Conservation (phyloP, 2,113 vertebrate genomes). For the Helogale parvula region DNA sequence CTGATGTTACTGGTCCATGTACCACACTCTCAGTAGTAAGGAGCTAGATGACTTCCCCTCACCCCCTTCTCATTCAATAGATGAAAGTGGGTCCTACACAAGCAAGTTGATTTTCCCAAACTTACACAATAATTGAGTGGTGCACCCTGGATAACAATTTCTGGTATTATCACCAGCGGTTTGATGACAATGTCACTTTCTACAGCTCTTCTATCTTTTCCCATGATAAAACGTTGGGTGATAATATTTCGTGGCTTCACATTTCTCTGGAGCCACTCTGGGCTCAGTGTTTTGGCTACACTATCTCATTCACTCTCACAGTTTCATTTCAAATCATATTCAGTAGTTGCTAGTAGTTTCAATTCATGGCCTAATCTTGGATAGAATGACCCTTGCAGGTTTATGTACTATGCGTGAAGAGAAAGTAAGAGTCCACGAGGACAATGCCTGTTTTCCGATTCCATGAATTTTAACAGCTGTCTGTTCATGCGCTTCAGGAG, state of each 20-base stretch:
- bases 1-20: background rate
- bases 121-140: background rate
- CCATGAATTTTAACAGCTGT: background rate
- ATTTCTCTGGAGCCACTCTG: background rate
- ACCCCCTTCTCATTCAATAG: background rate
- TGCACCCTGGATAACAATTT: background rate
- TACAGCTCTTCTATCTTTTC: background rate
- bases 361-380: background rate
- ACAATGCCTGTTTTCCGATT: background rate
- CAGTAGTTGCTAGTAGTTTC: background rate
- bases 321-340: background rate
- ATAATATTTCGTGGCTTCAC: background rate
- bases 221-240: background rate
- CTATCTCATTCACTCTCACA: background rate
- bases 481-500: background rate
- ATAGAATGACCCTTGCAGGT: background rate
- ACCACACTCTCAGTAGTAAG: background rate
- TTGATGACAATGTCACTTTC: background rate
- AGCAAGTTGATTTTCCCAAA: background rate
- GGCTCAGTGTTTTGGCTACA: background rate
- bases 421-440: background rate
- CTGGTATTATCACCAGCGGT: background rate
- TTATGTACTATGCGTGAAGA: background rate
- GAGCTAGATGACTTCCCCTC: background rate
- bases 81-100: background rate